phyloP scores from a whole-genome alignment of 2,888 invertebrate species.

The Pecten maximus region DNA sequence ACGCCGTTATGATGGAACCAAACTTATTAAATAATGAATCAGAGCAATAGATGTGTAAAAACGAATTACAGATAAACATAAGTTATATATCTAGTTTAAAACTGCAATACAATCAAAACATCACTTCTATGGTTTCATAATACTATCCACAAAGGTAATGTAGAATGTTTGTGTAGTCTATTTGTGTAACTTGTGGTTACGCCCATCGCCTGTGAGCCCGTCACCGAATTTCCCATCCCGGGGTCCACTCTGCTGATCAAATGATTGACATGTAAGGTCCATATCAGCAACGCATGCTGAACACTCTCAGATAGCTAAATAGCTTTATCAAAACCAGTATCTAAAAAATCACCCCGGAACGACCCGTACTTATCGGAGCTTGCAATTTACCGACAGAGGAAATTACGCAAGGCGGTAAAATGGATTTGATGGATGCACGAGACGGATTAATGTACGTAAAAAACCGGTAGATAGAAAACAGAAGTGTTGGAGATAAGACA shows the following conservation, averaged over 20 bases:
- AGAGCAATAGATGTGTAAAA: too few relatives aligned
- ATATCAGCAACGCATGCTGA: not conserved
- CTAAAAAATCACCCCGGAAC: slow-evolving; percentile 4
- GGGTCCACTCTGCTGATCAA: not conserved
- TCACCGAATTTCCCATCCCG: not conserved
- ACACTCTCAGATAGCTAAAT: not conserved
- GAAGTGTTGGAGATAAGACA: not conserved
- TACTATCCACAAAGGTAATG: too few relatives aligned
- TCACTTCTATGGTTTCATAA: too few relatives aligned
- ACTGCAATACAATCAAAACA: not conserved
- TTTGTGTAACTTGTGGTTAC: not conserved
- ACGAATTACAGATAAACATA: too few relatives aligned
- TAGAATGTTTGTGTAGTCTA: not conserved
- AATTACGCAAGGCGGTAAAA: slow-evolving; percentile 22
- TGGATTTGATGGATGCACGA: slow-evolving; percentile 3
- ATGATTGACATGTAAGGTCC: not conserved
- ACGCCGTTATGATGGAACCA: too few relatives aligned
- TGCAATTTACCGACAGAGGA: not conserved
- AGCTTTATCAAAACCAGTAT: not conserved
- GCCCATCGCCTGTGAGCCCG: not conserved
- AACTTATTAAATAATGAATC: too few relatives aligned
- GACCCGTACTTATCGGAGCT: not conserved
- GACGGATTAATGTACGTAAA: not conserved
- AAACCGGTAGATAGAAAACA: slow-evolving; percentile 10
- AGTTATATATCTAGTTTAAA: too few relatives aligned